These are phyloP conservation scores for Coleophora flavipennella DNA, from an alignment of 2,888 invertebrate species.

Conservation along the genomic window DNA sequence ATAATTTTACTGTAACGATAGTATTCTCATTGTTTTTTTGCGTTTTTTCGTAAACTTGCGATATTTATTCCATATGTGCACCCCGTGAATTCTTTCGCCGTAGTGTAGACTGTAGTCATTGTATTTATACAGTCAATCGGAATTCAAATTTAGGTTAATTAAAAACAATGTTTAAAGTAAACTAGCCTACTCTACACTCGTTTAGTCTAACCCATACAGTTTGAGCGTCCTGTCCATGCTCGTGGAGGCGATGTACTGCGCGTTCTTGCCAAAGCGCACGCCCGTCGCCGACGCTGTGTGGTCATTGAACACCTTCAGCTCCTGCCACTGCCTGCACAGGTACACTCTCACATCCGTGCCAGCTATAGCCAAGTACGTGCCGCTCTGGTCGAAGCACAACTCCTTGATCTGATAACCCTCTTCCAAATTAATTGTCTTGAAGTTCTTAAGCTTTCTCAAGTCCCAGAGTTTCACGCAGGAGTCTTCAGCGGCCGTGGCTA, in stretches of 20 bases:
- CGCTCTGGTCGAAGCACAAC: conserved; percentile 98
- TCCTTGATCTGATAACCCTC: conserved; percentile 81
- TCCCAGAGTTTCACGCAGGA: conserved; percentile 99
- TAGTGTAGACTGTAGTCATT: too few relatives aligned
- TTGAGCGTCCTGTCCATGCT: conserved; percentile 99
- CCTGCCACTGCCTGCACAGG: conserved; percentile 97
- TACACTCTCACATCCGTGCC: conserved; percentile 97
- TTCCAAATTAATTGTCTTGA: conserved; percentile 95
- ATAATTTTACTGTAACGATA: too few relatives aligned
- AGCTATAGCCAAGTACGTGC: conserved; percentile 96
- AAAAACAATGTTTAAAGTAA: too few relatives aligned
- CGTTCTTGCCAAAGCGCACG: conserved; percentile 96
- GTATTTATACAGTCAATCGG: too few relatives aligned
- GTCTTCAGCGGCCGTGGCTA: conserved; percentile 98
- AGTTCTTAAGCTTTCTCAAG: conserved; percentile 97
- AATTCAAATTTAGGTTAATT: too few relatives aligned
- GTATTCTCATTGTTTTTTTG: too few relatives aligned
- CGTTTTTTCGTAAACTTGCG: too few relatives aligned
- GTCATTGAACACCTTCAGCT: conserved; percentile 92
- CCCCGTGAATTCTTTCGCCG: too few relatives aligned
- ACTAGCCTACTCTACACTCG: background rate
- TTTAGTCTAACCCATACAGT: conserved; percentile 85
- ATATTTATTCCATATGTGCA: too few relatives aligned
- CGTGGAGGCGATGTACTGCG: conserved; percentile 93
- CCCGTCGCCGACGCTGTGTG: conserved; percentile 98